Evolutionary conservation across 2,888 invertebrate genomes (phyloP), one percentile per base, ranked within the genome.

Genomic region (Nomada ferruginata): DNA sequence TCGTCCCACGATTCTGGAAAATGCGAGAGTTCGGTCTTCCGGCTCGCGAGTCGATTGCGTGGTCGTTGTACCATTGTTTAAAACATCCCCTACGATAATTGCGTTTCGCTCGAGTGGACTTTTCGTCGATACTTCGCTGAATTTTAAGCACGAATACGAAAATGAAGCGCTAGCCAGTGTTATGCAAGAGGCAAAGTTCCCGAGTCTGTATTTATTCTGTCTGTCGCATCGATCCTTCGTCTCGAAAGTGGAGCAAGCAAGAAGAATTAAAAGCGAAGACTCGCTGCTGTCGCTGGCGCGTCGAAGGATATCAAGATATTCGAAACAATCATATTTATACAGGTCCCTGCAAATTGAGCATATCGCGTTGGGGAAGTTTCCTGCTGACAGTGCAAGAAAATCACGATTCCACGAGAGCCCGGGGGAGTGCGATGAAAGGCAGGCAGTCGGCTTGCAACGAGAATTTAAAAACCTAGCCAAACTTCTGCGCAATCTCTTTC

Each of bases 381-480:
- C 26, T 26, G 13, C n/a, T 47, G 66, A 64, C 73, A 53, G 47
- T 59, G 55, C n/a, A 42, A 55, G 63, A 61, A 64, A 78, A 63
- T 72, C 66, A 66, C 72, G 47, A 53, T 78, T 73, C 50, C 13
- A n/a, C 5, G 36, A 53, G 69, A 64, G 52, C 79, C 23, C 61
- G 47, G 10, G 64, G 53, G 79, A 66, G 15, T 4, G 13, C 52
- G 72, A 29, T n/a, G 61, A 72, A 50, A 63, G 60, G 13, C 65
- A 44, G 59, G 29, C 29, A 9, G 13, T n/a, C 23, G 18, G 0
- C 23, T 66, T 66, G 47, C 53, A 66, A 26, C 23, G 53, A 60
- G 65, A 66, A 23, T 63, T 10, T 15, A 64, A 66, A 73, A 73
- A 53, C 15, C 52, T 9, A 20, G 52, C 36, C 52, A 36, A 66